Conservation (phyloP, 2,797 vertebrate species). For the Tokudaia tokunoshimensis region DNA sequence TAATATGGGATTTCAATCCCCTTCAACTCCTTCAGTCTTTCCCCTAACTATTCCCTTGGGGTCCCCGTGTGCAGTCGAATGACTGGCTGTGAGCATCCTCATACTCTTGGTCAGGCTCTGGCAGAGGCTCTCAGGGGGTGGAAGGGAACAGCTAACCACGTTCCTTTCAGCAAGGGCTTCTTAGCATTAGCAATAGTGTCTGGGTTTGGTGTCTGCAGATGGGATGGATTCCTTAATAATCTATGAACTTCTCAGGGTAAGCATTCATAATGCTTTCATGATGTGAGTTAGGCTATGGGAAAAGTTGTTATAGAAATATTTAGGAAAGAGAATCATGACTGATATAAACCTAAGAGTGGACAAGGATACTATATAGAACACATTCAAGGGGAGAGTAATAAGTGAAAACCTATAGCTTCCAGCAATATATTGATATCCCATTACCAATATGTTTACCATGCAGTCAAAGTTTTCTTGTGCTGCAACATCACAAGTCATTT, state of each 20-base stretch:
- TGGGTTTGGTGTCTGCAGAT: too few relatives aligned
- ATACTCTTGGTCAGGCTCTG: too few relatives aligned
- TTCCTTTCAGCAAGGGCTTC: too few relatives aligned
- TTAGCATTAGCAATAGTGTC: too few relatives aligned
- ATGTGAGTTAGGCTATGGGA: neutral
- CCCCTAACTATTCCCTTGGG: too few relatives aligned
- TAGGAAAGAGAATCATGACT: neutral
- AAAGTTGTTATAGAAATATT: neutral
- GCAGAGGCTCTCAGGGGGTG: too few relatives aligned
- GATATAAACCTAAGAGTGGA: neutral
- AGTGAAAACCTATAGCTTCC: neutral
- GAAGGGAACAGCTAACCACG: too few relatives aligned
- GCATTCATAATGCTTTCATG: too few relatives aligned
- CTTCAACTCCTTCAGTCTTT: too few relatives aligned
- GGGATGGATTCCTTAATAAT: neutral
- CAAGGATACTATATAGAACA: neutral
- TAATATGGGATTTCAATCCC: too few relatives aligned
- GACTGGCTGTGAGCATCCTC: too few relatives aligned
- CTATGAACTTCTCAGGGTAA: neutral
- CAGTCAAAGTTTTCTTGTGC: accelerated
- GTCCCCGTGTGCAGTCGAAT: too few relatives aligned
- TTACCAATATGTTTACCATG: neutral
- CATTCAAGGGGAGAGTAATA: neutral
- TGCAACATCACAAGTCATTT: neutral
- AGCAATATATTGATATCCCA: neutral